Evolutionary conservation across 2,797 vertebrate species (phyloP).

Genomic region (Remorina albescens): DNA sequence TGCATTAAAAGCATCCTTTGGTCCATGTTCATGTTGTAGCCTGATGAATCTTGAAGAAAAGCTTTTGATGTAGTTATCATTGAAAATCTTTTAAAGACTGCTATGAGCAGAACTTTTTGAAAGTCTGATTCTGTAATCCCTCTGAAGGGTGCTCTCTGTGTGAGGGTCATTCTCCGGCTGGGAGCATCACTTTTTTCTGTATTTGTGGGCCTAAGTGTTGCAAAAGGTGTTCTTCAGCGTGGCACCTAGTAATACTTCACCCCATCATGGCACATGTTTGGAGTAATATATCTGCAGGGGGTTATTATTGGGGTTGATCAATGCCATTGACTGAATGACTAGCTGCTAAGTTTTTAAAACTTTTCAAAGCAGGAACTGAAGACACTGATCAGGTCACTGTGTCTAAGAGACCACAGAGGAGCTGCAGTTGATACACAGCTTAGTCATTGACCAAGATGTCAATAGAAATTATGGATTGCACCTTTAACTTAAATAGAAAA

Average conservation of each 20-base stretch:
- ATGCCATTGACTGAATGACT: conserved; percentile 37
- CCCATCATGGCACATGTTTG: conserved; percentile 23
- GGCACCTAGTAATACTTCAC: conserved; percentile 31
- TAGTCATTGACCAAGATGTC: background rate
- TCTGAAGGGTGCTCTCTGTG: conserved; percentile 45
- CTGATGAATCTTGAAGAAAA: conserved; percentile 67
- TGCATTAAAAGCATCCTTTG: conserved; percentile 80
- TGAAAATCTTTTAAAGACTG: conserved; percentile 63
- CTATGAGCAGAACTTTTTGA: conserved; percentile 60
- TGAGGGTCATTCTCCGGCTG: conserved; percentile 48
- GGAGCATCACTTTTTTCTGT: conserved; percentile 49
- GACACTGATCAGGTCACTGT: conserved; percentile 2
- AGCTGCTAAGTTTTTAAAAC: too few species aligned
- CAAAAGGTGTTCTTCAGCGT: conserved; percentile 47
- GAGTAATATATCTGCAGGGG: conserved; percentile 44
- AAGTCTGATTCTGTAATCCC: conserved; percentile 52
- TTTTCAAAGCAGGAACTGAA: conserved; percentile 27
- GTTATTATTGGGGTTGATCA: conserved; percentile 50
- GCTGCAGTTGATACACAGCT: conserved; percentile 11
- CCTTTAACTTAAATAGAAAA: conserved; percentile 6
- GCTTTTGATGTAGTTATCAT: conserved; percentile 76
- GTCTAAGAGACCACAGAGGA: background rate
- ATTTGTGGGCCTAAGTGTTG: conserved; percentile 40
- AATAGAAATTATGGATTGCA: conserved; percentile 4
- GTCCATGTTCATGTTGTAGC: conserved; percentile 67